A percentile compares a stretch with the other conserved stretches of the same genome.
These are phyloP conservation scores for Lepidochrysops patricia DNA, from an alignment of 2,888 invertebrate species.

Conservation along the genomic window DNA sequence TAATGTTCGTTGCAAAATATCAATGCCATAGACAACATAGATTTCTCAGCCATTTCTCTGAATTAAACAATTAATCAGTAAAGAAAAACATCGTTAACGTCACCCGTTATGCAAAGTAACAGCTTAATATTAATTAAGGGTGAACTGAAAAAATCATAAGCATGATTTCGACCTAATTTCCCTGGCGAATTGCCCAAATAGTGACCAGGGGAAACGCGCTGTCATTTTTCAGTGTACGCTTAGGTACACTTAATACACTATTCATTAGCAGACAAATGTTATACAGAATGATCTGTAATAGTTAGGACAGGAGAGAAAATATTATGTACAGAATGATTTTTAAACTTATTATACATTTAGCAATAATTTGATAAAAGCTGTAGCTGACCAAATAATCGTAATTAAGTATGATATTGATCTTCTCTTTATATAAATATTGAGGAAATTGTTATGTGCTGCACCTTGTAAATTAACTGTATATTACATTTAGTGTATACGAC, in stretches of 20 bases:
- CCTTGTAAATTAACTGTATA: too few relatives aligned
- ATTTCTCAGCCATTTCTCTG: not conserved
- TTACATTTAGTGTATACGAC: too few relatives aligned
- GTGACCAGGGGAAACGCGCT: constrained; percentile 27
- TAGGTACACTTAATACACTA: constrained; percentile 22
- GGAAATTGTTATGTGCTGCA: too few relatives aligned
- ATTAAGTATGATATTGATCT: too few relatives aligned
- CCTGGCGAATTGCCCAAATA: constrained; percentile 32
- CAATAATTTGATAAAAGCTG: too few relatives aligned
- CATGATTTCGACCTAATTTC: constrained; percentile 29
- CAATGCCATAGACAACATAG: not conserved
- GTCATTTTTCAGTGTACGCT: constrained; percentile 24
- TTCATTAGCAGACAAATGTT: constrained; percentile 16
- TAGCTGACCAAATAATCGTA: too few relatives aligned
- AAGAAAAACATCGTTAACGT: not conserved
- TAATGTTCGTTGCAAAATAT: not conserved
- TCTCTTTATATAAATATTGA: too few relatives aligned
- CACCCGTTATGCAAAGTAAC: not conserved
- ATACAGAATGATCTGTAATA: not conserved
- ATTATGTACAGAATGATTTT: not conserved
- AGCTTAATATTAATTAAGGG: constrained; percentile 1
- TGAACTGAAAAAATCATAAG: not conserved
- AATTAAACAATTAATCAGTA: not conserved
- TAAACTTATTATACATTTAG: too few relatives aligned
- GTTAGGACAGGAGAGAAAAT: constrained; percentile 10